These are phyloP conservation scores for Spatula clypeata DNA, from an alignment of 2,797 vertebrate genomes.

Conservation along the genomic window DNA sequence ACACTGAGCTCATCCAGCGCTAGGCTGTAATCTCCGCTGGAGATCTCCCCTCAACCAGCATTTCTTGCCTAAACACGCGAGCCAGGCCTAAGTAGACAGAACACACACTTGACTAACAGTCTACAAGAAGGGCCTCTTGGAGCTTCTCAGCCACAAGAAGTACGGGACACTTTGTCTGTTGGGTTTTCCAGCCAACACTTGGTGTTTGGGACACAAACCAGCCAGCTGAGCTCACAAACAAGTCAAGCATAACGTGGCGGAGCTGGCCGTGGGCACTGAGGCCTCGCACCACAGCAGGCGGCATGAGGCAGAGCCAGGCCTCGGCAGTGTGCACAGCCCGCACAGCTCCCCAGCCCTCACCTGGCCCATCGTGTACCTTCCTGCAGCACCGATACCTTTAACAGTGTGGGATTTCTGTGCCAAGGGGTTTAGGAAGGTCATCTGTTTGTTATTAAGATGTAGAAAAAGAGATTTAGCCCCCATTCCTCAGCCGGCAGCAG, in stretches of 20 bases:
- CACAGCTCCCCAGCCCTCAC: rapidly evolving
- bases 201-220: neutral
- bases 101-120: neutral
- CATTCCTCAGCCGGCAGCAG: neutral
- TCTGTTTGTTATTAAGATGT: neutral
- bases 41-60: conserved; percentile 51
- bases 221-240: neutral
- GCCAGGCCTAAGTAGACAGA: conserved; percentile 36
- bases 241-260: rapidly evolving
- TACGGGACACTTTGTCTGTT: neutral
- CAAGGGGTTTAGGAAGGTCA: neutral
- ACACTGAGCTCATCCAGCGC: conserved; percentile 56
- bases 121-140: neutral
- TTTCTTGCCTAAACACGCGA: conserved; percentile 32
- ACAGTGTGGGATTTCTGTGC: neutral
- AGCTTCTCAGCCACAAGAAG: neutral
- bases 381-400: neutral
- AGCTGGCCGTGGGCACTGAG: neutral
- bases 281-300: rapidly evolving
- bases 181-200: neutral
- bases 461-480: neutral
- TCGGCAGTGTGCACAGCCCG: rapidly evolving
- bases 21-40: conserved; percentile 30
- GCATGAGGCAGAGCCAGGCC: rapidly evolving
- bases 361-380: rapidly evolving